Evolutionary conservation across 2,888 invertebrate species (phyloP), one percentile per base, ranked within the genome.

Genomic region (Anthrax anthrax): DNA sequence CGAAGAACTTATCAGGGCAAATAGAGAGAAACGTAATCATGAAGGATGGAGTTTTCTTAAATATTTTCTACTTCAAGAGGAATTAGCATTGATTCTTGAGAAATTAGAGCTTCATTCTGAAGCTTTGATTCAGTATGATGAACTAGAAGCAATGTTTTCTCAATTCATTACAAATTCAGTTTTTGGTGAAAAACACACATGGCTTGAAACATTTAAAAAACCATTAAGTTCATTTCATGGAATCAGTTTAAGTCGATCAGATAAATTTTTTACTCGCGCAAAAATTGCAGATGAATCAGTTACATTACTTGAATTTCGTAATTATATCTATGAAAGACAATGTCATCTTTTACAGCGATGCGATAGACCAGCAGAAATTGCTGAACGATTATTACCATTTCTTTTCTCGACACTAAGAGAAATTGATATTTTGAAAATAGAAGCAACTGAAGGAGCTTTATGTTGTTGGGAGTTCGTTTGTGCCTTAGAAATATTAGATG

Each of bases 161-260:
- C 95, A 96, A 71, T 95, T 94, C 70, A 84, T 96, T 46, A 81
- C 91, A 54, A 94, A 94, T 70, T 87, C 90, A n/a, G 84, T 86
- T 60, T 78, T 86, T 53, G 84, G 88, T 50, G 90, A 88, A 59
- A 81, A 82, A 60, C 86, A 89, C 47, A 77, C 77, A 48, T 95
- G 94, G 94, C 70, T 95, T 54, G 75, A 75, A 48, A 78, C 80
- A 36, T 91, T 94, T 62, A 81, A 83, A 60, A 77, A 76, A 54
- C 81, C 86, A 0, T 75, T 91, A 41, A 83, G 82, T 45, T 76
- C 78, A 40, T 92, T 92, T 84, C 82, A 85, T 57, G 91, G 91
- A 1, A 77, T 94, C 16, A 81, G 61, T 34, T 49, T 69, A 74
- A 64, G 71, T 78, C 56, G 80, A 71, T 52, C 73, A 72, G 42